Evolutionary conservation across 2,113 vertebrate species (phyloP).

Genomic region (Rallus limicola): DNA sequence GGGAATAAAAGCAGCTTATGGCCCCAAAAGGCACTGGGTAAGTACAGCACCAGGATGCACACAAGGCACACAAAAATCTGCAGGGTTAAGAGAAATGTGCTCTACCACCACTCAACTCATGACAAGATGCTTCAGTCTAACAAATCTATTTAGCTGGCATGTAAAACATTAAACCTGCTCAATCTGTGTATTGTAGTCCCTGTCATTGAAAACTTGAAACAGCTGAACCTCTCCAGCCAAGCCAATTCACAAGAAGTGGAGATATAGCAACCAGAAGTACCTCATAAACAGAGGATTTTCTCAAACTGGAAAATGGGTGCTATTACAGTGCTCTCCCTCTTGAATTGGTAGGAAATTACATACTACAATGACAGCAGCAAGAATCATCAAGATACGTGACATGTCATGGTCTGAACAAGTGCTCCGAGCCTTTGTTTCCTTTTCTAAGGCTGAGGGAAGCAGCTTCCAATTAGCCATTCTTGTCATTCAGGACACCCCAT

Average conservation of each 20-base stretch:
- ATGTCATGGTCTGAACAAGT: neutral
- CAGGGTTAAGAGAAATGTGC: neutral
- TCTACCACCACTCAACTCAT: neutral
- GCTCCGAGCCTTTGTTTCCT: neutral
- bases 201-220: neutral
- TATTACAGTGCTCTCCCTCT: neutral
- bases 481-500: neutral
- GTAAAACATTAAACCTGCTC: neutral
- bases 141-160: neutral
- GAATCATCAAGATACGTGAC: neutral
- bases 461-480: neutral
- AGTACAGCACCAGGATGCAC: neutral
- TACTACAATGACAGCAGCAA: neutral
- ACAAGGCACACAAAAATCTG: neutral
- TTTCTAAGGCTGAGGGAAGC: neutral
- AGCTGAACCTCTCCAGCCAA: neutral
- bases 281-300: neutral
- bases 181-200: neutral
- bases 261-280: neutral
- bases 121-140: neutral
- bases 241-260: neutral
- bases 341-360: neutral
- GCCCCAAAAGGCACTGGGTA: neutral
- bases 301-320: neutral
- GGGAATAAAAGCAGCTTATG: neutral